A percentile compares a stretch with the other conserved stretches of the same genome.
These are phyloP conservation scores for Centropyge bicolor DNA, from an alignment of 2,797 vertebrate genomes.

Conservation along the genomic window DNA sequence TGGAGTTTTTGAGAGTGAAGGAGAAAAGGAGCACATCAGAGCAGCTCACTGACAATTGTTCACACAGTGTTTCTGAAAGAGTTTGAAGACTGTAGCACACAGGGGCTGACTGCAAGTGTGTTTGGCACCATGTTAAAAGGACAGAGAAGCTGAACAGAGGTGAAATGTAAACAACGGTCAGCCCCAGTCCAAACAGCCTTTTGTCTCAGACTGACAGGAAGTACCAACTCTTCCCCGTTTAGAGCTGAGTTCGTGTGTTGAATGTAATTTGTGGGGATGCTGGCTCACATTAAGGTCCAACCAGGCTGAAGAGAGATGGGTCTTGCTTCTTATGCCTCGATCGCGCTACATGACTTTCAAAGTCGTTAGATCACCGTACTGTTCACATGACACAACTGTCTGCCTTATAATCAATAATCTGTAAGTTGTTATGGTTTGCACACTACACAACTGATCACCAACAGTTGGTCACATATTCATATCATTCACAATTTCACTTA, in stretches of 20 bases:
- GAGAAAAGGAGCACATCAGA: slow-evolving; percentile 28
- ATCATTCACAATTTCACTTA: no score
- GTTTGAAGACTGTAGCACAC: slow-evolving; percentile 16
- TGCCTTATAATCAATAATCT: no score
- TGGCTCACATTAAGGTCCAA: slow-evolving; percentile 43
- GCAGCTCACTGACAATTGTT: slow-evolving; percentile 5
- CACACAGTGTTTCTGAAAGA: slow-evolving; percentile 30
- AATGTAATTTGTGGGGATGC: slow-evolving; percentile 50
- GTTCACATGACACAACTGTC: no score
- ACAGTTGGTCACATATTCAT: no score
- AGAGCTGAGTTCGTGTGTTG: slow-evolving; percentile 33
- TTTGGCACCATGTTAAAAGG: slow-evolving; percentile 47
- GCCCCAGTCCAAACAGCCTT: slow-evolving; percentile 61
- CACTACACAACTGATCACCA: no score
- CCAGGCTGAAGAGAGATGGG: slow-evolving; percentile 37
- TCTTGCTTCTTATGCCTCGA: slow-evolving; percentile 11
- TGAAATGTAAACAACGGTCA: slow-evolving; percentile 69
- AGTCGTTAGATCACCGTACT: no score
- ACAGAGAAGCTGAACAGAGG: slow-evolving; percentile 54
- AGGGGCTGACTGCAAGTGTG: slow-evolving; percentile 34
- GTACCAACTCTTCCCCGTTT: slow-evolving; percentile 71
- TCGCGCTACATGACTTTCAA: no score
- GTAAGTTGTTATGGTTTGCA: no score
- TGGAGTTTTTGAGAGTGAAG: slow-evolving; percentile 19
- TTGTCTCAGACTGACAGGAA: slow-evolving; percentile 69